A percentile compares a stretch with the other conserved stretches of the same genome.
phyloP scores from a whole-genome alignment of 2,113 vertebrate genomes.

The Campylomormyrus tamandua region DNA sequence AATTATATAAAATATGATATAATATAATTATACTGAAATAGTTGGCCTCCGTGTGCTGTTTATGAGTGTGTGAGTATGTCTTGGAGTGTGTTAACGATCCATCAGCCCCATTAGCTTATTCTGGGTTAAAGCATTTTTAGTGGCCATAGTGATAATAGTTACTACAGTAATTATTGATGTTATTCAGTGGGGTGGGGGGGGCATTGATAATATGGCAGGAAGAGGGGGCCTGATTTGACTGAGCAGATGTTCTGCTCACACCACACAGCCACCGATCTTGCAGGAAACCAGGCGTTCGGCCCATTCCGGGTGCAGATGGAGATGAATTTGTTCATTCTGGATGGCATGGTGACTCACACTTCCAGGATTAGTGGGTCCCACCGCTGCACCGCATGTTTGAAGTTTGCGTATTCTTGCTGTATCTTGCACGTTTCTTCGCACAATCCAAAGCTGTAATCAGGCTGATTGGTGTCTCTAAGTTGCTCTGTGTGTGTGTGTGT shows the following conservation, averaged over 20 bases:
- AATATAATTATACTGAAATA: slow-evolving; percentile 71
- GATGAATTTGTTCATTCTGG: neutral
- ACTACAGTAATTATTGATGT: neutral
- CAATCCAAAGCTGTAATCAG: neutral
- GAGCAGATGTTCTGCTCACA: neutral
- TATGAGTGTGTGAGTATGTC: slow-evolving; percentile 23
- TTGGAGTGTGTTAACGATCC: neutral
- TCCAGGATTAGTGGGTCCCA: neutral
- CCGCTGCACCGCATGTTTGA: neutral
- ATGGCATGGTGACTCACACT: neutral
- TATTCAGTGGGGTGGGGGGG: neutral
- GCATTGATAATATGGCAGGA: neutral
- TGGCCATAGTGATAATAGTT: neutral
- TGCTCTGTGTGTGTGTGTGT: neutral
- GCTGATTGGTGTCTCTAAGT: neutral
- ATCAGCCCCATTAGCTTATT: neutral
- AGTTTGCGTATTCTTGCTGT: neutral
- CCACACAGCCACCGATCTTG: neutral
- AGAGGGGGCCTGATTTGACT: neutral
- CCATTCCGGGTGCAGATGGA: neutral
- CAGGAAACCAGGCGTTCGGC: neutral
- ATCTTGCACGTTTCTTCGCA: neutral
- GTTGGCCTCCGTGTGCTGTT: slow-evolving; percentile 30
- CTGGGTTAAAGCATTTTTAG: neutral
- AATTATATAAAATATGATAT: slow-evolving; percentile 59